Percentiles rank a stretch among this genome's conserved stretches.
phyloP scores from a whole-genome alignment of 2,113 vertebrate genomes.

The Gymnorhina tibicen region DNA sequence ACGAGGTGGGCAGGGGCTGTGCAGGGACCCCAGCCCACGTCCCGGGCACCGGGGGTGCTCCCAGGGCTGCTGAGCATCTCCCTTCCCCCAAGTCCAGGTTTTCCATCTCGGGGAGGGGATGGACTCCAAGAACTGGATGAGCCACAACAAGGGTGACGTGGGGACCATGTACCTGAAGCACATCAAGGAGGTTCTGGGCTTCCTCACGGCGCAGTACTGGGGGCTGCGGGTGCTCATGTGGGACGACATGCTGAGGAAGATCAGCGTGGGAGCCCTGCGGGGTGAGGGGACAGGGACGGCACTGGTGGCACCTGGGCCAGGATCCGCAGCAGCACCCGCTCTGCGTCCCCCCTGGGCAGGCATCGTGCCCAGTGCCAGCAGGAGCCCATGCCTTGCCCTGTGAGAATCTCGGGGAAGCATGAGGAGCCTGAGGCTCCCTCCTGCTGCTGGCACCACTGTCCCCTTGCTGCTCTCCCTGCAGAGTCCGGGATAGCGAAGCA shows the following conservation, averaged over 20 bases:
- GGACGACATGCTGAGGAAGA: slow-evolving; percentile 75
- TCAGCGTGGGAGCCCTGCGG: slow-evolving; percentile 47
- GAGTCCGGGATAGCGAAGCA: slow-evolving; percentile 36
- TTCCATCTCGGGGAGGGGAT: slow-evolving; percentile 71
- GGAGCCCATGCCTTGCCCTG: not conserved
- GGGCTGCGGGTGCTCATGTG: slow-evolving; percentile 70
- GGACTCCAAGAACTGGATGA: slow-evolving; percentile 76
- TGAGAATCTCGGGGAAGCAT: fast-evolving
- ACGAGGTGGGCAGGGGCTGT: slow-evolving; percentile 58
- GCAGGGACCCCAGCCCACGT: not conserved
- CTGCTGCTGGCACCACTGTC: fast-evolving
- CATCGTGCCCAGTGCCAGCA: fast-evolving
- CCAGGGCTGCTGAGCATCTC: not conserved
- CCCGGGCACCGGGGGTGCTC: fast-evolving
- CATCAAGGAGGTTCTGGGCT: slow-evolving; percentile 67
- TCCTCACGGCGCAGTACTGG: slow-evolving; percentile 28
- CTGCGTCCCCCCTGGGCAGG: fast-evolving
- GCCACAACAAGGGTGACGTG: slow-evolving; percentile 38
- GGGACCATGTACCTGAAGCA: slow-evolving; percentile 75
- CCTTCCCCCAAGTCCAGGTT: slow-evolving; percentile 56
- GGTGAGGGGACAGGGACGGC: slow-evolving; percentile 1
- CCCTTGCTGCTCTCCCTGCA: not conserved
- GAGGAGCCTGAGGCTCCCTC: not conserved
- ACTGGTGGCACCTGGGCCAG: fast-evolving
- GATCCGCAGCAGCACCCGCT: fast-evolving